Conservation (phyloP, 2,888 invertebrate genomes). For the Rutpela maculata region DNA sequence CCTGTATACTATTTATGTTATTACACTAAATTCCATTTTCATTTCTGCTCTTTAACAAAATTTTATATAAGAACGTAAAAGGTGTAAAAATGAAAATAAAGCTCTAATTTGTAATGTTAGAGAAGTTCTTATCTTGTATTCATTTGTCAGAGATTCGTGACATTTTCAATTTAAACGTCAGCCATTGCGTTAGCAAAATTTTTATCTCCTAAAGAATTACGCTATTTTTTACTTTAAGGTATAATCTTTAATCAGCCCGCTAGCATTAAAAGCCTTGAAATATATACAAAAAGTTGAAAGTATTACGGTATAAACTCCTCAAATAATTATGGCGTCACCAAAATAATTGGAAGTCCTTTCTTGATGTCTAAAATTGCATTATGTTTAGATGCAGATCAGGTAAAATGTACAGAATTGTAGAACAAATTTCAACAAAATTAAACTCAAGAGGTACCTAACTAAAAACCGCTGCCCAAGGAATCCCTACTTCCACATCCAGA, state of each 20-base stretch:
- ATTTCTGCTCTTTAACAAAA: not conserved
- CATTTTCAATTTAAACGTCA: conserved; percentile 23
- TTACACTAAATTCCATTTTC: too few relatives aligned
- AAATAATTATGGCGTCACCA: too few relatives aligned
- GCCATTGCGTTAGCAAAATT: conserved; percentile 12
- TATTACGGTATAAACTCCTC: too few relatives aligned
- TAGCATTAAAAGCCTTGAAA: not conserved
- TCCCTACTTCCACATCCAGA: too few relatives aligned
- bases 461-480: too few relatives aligned
- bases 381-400: too few relatives aligned
- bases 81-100: conserved; percentile 17
- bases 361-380: too few relatives aligned
- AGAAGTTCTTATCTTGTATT: conserved; percentile 21
- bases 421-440: too few relatives aligned
- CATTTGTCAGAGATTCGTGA: conserved; percentile 17
- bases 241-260: not conserved
- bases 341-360: too few relatives aligned
- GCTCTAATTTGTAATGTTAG: conserved; percentile 2
- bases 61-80: not conserved
- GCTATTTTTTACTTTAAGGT: not conserved
- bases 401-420: too few relatives aligned
- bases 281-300: too few relatives aligned
- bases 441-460: too few relatives aligned
- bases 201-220: conserved; percentile 11
- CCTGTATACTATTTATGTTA: not conserved